Conservation (phyloP, 2,113 vertebrate species). For the Tringa solitaria region DNA sequence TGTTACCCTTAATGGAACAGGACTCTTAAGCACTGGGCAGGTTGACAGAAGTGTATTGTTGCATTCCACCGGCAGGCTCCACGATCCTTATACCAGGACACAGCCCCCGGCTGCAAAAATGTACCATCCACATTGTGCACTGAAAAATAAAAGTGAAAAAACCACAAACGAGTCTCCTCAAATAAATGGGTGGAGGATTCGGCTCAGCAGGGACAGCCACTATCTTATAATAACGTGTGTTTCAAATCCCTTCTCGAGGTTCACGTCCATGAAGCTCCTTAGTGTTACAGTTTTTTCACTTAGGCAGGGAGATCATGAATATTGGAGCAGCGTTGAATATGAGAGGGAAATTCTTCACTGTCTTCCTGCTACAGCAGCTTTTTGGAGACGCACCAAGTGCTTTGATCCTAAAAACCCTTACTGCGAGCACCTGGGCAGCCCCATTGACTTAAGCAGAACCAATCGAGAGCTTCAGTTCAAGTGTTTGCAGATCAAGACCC, state of each 20-base stretch:
- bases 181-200: background rate
- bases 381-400: background rate
- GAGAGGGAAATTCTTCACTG: background rate
- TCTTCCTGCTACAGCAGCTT: background rate
- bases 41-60: background rate
- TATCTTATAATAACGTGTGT: background rate
- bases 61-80: background rate
- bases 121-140: background rate
- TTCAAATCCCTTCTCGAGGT: background rate
- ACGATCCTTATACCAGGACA: background rate
- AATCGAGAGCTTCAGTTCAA: background rate
- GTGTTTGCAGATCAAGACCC: background rate
- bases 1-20: background rate
- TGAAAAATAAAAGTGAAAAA: background rate
- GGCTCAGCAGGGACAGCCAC: background rate
- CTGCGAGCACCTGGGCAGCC: background rate
- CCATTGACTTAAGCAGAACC: background rate
- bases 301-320: background rate
- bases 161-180: background rate
- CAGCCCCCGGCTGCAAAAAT: background rate
- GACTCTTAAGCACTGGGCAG: background rate
- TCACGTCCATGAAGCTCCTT: background rate
- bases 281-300: background rate
- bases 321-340: background rate
- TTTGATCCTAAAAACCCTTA: conserved; percentile 6